Conservation (phyloP, 30 jellyfish, hydroid and myxozoan genomes). For the Aurelia coerulea region DNA sequence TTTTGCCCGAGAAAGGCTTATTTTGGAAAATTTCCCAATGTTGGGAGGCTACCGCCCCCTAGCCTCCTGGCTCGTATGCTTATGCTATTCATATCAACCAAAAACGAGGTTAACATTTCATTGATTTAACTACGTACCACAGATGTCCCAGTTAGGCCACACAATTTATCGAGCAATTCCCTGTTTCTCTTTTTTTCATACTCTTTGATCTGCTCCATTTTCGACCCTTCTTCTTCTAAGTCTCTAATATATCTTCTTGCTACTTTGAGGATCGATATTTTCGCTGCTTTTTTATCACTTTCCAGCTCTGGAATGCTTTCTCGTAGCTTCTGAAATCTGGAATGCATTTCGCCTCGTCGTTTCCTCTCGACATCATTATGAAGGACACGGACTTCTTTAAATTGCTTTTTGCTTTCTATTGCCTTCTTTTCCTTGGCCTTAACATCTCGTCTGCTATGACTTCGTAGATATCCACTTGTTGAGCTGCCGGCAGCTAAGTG, state of each 20-base stretch:
- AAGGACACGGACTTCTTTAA: constrained; percentile 67
- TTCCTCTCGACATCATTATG: constrained; percentile 78
- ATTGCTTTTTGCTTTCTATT: constrained; percentile 33
- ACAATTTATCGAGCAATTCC: constrained; percentile 58
- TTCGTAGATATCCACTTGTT: not conserved
- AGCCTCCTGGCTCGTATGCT: no score
- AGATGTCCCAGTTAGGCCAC: constrained; percentile 63
- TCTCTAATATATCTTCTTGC: constrained; percentile 64
- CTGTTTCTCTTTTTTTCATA: constrained; percentile 67
- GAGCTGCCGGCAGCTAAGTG: constrained; percentile 28
- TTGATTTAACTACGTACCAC: constrained; percentile 23
- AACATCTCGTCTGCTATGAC: constrained; percentile 13
- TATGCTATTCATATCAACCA: no score
- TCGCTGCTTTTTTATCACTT: constrained; percentile 74
- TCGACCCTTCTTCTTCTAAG: constrained; percentile 63
- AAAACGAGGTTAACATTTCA: no score
- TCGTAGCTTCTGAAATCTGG: constrained; percentile 69
- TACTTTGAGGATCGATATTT: constrained; percentile 67
- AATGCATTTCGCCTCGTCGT: constrained; percentile 80
- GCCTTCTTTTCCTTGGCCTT: constrained; percentile 27
- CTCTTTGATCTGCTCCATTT: constrained; percentile 68
- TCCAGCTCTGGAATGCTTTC: constrained; percentile 80
- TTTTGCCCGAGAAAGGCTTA: no score
- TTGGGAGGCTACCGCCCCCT: no score
- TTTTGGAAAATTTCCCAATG: no score